Conservation (phyloP, 2,888 invertebrate genomes). For the Acrobasis suavella region DNA sequence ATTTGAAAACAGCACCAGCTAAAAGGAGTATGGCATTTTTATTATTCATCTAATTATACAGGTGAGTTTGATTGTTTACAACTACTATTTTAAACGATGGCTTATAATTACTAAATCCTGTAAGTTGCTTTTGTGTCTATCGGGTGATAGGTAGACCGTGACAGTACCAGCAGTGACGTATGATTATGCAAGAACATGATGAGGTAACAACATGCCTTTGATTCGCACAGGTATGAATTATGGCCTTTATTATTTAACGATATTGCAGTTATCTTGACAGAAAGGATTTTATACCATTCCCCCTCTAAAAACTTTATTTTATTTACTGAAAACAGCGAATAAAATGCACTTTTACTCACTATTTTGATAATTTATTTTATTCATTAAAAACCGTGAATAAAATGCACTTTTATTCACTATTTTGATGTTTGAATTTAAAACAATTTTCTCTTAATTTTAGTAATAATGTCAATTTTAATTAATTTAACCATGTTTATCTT, state of each 20-base stretch:
- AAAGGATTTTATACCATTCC: too few species aligned
- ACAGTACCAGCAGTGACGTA: slow-evolving; percentile 3
- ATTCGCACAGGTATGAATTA: background rate
- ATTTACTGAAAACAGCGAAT: too few species aligned
- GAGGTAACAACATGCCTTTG: background rate
- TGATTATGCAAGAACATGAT: background rate
- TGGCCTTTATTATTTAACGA: background rate
- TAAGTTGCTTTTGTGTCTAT: background rate
- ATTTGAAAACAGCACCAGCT: background rate
- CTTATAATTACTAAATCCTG: background rate
- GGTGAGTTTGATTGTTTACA: background rate
- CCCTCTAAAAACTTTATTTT: too few species aligned
- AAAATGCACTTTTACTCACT: too few species aligned
- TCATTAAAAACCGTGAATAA: too few species aligned
- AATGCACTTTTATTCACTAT: too few species aligned
- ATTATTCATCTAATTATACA: background rate
- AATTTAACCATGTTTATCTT: too few species aligned
- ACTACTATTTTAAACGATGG: background rate
- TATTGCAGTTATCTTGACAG: too few species aligned
- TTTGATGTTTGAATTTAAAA: too few species aligned
- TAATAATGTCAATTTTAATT: too few species aligned
- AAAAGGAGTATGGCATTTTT: background rate
- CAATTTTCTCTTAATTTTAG: too few species aligned
- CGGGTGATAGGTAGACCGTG: slow-evolving; percentile 4
- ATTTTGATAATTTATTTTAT: too few species aligned